Base-by-base conservation (phyloP, 2,888 invertebrate species). In the Empis livida region DNA sequence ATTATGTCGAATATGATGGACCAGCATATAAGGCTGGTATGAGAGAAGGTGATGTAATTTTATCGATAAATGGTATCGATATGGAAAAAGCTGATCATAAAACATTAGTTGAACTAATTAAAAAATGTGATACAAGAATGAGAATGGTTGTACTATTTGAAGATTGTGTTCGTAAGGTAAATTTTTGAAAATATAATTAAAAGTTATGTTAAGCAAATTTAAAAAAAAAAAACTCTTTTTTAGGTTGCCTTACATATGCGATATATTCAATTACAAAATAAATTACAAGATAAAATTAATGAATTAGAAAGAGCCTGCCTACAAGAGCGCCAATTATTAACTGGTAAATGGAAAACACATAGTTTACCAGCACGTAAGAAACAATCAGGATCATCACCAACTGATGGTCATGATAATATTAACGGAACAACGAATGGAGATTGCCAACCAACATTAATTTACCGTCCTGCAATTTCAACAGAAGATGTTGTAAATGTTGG, bases 61-160 rank as follows among this genome's bases (percentile, higher is more conserved):
- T 96, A 37, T 90, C 94, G 41, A 94, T 96, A 59, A 95, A 96
- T 69, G 95, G 95, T n/a, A 80, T 80, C 41, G 92, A 91, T 62
- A 91, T 96, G 78, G 94, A 94, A 65, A 83, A 87, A 57, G 86
- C 89, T n/a, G 91, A 93, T 62, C 96, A 96, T 69, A 83, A 88
- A 62, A 82, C 88, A 44, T 76, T 96, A 55, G 94, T 96, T n/a
- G 81, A 81, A 58, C 90, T 88, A 61, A 94, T 96, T 56, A 89
- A 88, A 69, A 79, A 81, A 62, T 90, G 92, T 71, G 90, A 90
- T 62, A 75, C 85, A 17, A 77, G 89, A 54, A 90, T 96, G 87
- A 78, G 95, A 46, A 90, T 95, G 85, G 94, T 95, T 23, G 95
- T 96, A 13, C 78, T 95, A 35, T 95, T 94, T 64, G 95, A 96